These are phyloP conservation scores for Capitulum mitella DNA, from an alignment of 2,888 invertebrate species.

Conservation along the genomic window DNA sequence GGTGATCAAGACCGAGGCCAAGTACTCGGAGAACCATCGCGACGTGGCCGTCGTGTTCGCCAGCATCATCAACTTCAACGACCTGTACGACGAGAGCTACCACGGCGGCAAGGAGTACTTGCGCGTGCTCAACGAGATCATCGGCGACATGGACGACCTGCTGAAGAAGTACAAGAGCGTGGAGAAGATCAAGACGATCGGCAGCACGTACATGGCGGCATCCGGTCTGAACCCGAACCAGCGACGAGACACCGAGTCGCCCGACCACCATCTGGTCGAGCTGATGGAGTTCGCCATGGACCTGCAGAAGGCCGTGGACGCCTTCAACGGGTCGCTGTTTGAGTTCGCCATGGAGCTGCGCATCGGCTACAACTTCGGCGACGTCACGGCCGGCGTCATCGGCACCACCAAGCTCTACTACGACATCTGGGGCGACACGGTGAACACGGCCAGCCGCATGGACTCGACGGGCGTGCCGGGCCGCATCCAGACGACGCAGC, in stretches of 20 bases:
- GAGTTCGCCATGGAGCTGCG: constrained; percentile 80
- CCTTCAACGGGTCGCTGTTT: constrained; percentile 81
- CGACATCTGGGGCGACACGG: constrained; percentile 98
- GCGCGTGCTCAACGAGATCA: constrained; percentile 88
- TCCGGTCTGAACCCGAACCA: constrained; percentile 81
- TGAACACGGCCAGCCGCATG: constrained; percentile 95
- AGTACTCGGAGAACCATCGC: constrained; percentile 86
- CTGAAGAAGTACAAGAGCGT: constrained; percentile 76
- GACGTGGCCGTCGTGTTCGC: constrained; percentile 91
- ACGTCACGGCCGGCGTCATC: constrained; percentile 91
- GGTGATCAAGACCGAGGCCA: constrained; percentile 78
- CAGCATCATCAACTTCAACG: constrained; percentile 92
- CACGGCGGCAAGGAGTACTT: constrained; percentile 90
- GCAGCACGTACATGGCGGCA: constrained; percentile 95
- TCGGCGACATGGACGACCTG: constrained; percentile 91
- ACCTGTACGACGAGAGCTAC: constrained; percentile 96
- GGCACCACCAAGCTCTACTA: constrained; percentile 93
- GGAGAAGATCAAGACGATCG: constrained; percentile 96
- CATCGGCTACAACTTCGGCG: constrained; percentile 87
- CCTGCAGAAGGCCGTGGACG: constrained; percentile 76
- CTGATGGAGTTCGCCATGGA: constrained; percentile 89
- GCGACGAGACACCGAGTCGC: constrained; percentile 54
- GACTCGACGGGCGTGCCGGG: constrained; percentile 89
- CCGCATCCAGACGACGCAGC: constrained; percentile 72
- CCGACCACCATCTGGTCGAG: constrained; percentile 70